Percentiles rank a stretch among this genome's conserved stretches.
Conservation (phyloP, 2,888 invertebrate genomes). For the Drosophila siamana region DNA sequence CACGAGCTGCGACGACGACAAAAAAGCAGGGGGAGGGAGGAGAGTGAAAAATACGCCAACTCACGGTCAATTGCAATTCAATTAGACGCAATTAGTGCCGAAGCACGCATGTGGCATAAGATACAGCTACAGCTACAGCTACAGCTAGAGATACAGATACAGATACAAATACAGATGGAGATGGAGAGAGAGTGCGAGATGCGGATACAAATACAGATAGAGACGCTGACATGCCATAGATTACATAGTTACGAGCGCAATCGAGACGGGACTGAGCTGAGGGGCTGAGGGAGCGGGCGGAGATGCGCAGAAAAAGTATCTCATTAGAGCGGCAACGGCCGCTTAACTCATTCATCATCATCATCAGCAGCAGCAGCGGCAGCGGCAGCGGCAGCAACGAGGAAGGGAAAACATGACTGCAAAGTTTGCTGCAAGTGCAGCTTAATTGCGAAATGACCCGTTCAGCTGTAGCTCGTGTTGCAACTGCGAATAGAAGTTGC, state of each 20-base stretch:
- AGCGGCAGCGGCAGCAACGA: background rate
- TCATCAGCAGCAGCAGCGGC: slow-evolving; percentile 37
- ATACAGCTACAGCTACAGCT: slow-evolving; percentile 38
- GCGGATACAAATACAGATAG: slow-evolving; percentile 35
- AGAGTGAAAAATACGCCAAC: slow-evolving; percentile 79
- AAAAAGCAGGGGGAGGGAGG: background rate
- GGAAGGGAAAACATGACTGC: slow-evolving; percentile 39
- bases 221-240: slow-evolving; percentile 67
- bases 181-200: slow-evolving; percentile 9
- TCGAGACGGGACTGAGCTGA: slow-evolving; percentile 36
- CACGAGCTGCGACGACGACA: slow-evolving; percentile 47
- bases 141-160: slow-evolving; percentile 35
- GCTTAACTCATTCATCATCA: slow-evolving; percentile 79
- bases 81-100: slow-evolving; percentile 80
- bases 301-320: slow-evolving; percentile 67
- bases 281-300: slow-evolving; percentile 12
- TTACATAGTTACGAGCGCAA: slow-evolving; percentile 64
- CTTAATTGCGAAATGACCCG: slow-evolving; percentile 80
- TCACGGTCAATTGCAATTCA: slow-evolving; percentile 82
- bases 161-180: slow-evolving; percentile 37
- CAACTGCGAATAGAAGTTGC: slow-evolving; percentile 21
- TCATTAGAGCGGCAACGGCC: slow-evolving; percentile 78
- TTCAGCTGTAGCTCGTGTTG: slow-evolving; percentile 41
- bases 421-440: slow-evolving; percentile 61
- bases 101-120: slow-evolving; percentile 47